Evolutionary conservation across 2,113 vertebrate genomes (phyloP), one percentile per base, ranked within the genome.

Genomic region (Larimichthys polyactis): DNA sequence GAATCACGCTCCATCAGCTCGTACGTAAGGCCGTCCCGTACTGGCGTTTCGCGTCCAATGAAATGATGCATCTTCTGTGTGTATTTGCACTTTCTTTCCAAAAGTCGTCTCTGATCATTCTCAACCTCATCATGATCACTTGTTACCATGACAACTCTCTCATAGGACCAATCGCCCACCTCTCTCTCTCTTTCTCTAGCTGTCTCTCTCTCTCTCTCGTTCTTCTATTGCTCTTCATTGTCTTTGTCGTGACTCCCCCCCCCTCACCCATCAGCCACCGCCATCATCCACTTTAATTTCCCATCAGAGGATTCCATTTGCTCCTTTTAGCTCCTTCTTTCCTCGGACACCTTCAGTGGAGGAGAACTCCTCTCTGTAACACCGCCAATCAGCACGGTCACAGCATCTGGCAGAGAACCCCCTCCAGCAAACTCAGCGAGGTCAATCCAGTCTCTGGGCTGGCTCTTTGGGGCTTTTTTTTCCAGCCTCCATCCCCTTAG

Each of bases 131-230:
- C 85, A 79, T 94, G 85, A 93, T 91, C 81, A 84, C 84, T 91
- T 85, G 95, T 95, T 94, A 91, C 95, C 93, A 94, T 95, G 94
- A 94, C 95, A 83, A 95, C 94, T 67, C 71, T 86, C 83, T 93
- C 87, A 70, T 43, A 82, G 85, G 89, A 90, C 81, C 83, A 88
- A 83, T 94, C 94, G 91, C 94, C 95, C 90, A 94, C 94, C 79
- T 91, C 88, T 78, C 82, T 78, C 82, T 87, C 76, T 79, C 83
- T 82, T 55, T 89, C 59, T 51, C 84, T 84, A 48, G 19, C 72
- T 77, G 32, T 58, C 55, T 51, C 27, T 67, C 69, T 79, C 69
- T 79, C 69, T 79, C 83, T 80, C 69, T 71, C 49, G 64, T 69
- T 77, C 75, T 90, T 77, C 55, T 63, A 8, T 54, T 71, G 46